A percentile compares a stretch with the other conserved stretches of the same genome.
Evolutionary conservation across 2,888 invertebrate genomes (phyloP).

Genomic region (Emesis furor): DNA sequence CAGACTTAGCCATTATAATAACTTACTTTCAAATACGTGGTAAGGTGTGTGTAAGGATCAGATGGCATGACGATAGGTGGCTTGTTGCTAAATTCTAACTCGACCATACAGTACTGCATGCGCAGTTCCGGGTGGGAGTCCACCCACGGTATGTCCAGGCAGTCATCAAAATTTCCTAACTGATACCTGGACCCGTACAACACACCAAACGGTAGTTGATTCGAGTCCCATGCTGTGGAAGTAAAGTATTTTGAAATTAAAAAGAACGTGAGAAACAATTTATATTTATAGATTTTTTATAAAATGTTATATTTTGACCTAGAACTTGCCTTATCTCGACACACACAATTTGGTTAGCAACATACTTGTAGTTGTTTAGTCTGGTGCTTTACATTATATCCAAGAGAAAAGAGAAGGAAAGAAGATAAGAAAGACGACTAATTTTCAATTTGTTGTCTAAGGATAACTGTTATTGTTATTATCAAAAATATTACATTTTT

Average conservation of each 20-base stretch:
- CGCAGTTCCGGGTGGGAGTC: constrained; percentile 79
- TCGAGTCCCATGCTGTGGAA: constrained; percentile 92
- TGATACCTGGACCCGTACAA: constrained; percentile 91
- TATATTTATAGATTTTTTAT: too few species aligned
- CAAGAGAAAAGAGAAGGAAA: too few species aligned
- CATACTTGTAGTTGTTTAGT: too few species aligned
- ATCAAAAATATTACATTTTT: too few species aligned
- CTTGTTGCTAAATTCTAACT: neutral
- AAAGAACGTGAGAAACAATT: neutral
- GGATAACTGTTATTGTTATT: too few species aligned
- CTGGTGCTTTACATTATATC: too few species aligned
- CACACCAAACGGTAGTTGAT: constrained; percentile 91
- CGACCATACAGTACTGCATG: constrained; percentile 84
- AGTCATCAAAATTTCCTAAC: constrained; percentile 93
- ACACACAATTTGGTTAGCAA: too few species aligned
- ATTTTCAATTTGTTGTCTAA: too few species aligned
- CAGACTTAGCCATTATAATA: neutral
- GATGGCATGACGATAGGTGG: neutral
- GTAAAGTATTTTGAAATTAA: neutral
- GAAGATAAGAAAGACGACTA: too few species aligned
- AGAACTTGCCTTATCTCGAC: too few species aligned
- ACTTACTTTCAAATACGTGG: neutral
- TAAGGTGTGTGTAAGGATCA: constrained; percentile 4
- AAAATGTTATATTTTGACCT: too few species aligned
- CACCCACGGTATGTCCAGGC: constrained; percentile 84